Evolutionary conservation across 2,797 vertebrate species (phyloP).

Genomic region (Oreochromis grahami): DNA sequence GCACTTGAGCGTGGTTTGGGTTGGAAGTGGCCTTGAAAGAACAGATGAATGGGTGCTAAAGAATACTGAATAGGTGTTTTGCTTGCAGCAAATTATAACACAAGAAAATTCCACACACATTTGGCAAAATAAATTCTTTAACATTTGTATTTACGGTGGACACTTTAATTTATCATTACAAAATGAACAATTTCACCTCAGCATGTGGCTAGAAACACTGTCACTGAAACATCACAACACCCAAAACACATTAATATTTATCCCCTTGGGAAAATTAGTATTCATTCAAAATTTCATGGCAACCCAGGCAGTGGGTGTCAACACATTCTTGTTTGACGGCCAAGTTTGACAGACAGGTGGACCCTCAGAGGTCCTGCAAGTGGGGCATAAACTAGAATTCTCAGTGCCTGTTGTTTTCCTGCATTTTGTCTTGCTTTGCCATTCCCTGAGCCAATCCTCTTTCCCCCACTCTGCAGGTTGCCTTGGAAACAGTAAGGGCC

Average conservation of each 20-base stretch:
- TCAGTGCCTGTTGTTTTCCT: slow-evolving; percentile 3
- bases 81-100: neutral
- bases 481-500: slow-evolving; percentile 75
- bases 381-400: neutral
- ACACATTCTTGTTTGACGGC: neutral
- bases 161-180: neutral
- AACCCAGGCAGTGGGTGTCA: neutral
- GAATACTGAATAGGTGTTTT: neutral
- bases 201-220: neutral
- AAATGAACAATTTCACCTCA: neutral
- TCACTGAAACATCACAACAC: neutral
- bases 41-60: neutral
- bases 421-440: slow-evolving; percentile 25
- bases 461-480: slow-evolving; percentile 62
- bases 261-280: neutral
- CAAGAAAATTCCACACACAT: neutral
- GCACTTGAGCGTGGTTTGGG: neutral
- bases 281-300: neutral
- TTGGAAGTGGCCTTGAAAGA: neutral
- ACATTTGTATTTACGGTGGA: neutral
- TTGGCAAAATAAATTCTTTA: neutral
- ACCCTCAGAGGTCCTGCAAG: neutral
- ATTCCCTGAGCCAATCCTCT: slow-evolving; percentile 28
- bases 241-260: neutral
- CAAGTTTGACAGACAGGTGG: neutral